These are phyloP conservation scores for Euthynnus affinis DNA, from an alignment of 2,797 vertebrate species.

Conservation along the genomic window DNA sequence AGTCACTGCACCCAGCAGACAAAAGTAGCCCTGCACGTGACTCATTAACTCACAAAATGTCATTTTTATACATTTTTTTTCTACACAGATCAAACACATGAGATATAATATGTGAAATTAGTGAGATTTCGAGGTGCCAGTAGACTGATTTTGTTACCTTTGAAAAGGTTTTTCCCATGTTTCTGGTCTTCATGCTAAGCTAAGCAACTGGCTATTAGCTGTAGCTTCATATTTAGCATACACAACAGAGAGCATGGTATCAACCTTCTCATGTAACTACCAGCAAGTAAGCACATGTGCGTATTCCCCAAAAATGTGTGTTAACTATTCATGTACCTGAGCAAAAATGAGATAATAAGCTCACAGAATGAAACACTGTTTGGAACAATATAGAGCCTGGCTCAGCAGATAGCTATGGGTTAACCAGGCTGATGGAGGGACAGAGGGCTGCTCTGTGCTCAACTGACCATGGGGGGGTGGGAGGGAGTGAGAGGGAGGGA, in stretches of 20 bases:
- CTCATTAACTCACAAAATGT: background rate
- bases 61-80: background rate
- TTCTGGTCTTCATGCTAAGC: background rate
- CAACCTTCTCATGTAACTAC: background rate
- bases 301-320: background rate
- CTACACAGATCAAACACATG: background rate
- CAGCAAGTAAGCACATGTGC: background rate
- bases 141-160: background rate
- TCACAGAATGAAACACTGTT: slow-evolving; percentile 36
- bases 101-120: background rate
- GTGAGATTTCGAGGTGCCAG: background rate
- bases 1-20: background rate
- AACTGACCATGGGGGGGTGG: slow-evolving; percentile 62
- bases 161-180: background rate
- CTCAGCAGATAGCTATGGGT: slow-evolving; percentile 61
- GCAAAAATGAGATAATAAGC: slow-evolving; percentile 3
- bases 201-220: background rate
- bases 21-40: background rate
- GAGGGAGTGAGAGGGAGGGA: slow-evolving; percentile 50
- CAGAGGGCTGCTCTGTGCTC: slow-evolving; percentile 71
- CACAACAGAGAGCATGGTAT: background rate
- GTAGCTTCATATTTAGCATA: background rate
- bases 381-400: slow-evolving; percentile 28
- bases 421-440: slow-evolving; percentile 66
- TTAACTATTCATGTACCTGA: background rate